Evolutionary conservation across 2,888 invertebrate species (phyloP).

Genomic region (Neria commutata): DNA sequence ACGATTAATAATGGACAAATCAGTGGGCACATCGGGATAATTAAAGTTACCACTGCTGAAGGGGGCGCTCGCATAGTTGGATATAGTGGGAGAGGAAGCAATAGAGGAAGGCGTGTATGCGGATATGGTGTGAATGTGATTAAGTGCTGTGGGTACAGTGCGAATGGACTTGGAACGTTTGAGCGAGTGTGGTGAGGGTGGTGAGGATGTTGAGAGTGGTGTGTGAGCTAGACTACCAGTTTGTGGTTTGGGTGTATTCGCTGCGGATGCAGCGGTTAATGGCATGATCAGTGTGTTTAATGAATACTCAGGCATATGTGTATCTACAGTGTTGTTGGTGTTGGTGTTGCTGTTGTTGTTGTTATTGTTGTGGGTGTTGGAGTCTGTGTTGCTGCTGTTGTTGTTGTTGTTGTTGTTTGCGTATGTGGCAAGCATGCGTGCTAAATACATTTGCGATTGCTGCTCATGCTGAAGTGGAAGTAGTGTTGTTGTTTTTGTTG

Average conservation of each 20-base stretch:
- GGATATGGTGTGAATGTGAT: not conserved
- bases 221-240: too few relatives aligned
- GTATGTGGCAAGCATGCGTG: too few relatives aligned
- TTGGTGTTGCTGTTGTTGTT: not conserved
- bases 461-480: constrained; percentile 20
- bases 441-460: constrained; percentile 6
- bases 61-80: constrained; percentile 24
- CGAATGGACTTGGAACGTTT: constrained; percentile 31
- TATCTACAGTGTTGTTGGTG: not conserved
- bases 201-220: not conserved
- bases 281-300: not conserved
- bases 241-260: not conserved
- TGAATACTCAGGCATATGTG: not conserved
- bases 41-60: constrained; percentile 41
- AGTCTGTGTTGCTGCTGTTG: constrained; percentile 14
- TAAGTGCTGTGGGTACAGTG: not conserved
- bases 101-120: not conserved
- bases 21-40: constrained; percentile 44
- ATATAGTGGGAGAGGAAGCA: not conserved
- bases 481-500: constrained; percentile 27
- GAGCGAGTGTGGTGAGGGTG: not conserved
- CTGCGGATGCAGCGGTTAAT: not conserved
- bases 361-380: constrained; percentile 9
- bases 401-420: constrained; percentile 9
- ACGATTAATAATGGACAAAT: constrained; percentile 43